phyloP scores from a whole-genome alignment of 2,797 vertebrate genomes.

The Takifugu ocellatus region DNA sequence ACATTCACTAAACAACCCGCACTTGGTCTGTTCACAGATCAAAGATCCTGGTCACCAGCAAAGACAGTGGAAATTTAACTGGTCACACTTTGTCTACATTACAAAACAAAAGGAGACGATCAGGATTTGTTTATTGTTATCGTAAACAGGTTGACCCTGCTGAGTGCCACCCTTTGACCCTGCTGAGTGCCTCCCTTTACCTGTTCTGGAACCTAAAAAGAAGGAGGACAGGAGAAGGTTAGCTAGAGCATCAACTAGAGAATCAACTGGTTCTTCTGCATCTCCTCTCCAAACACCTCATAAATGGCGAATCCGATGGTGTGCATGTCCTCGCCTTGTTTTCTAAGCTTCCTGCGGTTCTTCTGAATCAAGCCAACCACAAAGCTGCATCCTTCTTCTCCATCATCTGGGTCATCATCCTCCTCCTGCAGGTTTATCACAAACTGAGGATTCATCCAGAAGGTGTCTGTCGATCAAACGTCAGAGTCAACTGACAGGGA shows the following conservation, averaged over 20 bases:
- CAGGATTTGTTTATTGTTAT: too few relatives aligned
- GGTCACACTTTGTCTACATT: too few relatives aligned
- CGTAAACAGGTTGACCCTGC: too few relatives aligned
- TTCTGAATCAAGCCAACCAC: conserved; percentile 89
- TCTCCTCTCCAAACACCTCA: conserved; percentile 53
- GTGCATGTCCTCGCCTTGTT: conserved; percentile 79
- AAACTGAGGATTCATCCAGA: conserved; percentile 90
- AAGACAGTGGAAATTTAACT: too few relatives aligned
- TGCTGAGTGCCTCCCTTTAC: conserved; percentile 48
- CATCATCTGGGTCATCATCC: conserved; percentile 73
- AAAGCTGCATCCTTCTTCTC: conserved; percentile 75
- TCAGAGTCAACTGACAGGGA: too few relatives aligned
- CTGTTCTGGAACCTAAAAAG: conserved; percentile 67
- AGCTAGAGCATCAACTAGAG: neutral
- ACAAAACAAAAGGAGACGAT: too few relatives aligned
- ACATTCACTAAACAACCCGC: too few relatives aligned
- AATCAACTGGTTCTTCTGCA: too few relatives aligned
- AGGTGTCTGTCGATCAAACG: conserved; percentile 71
- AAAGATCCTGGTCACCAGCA: too few relatives aligned
- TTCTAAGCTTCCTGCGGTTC: conserved; percentile 76
- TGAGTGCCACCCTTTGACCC: too few relatives aligned
- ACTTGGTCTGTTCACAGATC: too few relatives aligned
- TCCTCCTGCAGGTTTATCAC: conserved; percentile 79
- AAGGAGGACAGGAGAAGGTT: conserved; percentile 1
- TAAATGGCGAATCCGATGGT: conserved; percentile 84